Base-by-base conservation (phyloP, 2,113 vertebrate species). In the Phyllopteryx taeniolatus region DNA sequence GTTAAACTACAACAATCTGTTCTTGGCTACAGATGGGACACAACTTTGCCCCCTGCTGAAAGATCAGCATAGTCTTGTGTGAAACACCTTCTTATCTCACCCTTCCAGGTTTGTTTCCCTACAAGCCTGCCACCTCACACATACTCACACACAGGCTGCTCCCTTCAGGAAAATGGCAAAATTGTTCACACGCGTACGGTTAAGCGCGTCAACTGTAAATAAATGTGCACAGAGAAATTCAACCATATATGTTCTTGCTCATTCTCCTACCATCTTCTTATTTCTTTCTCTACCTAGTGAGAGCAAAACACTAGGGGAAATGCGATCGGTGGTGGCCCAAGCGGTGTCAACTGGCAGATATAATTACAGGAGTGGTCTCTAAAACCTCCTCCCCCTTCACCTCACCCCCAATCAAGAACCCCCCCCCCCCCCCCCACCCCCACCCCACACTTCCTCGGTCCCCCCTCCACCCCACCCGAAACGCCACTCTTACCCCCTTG, bases 351-450 rank as follows among this genome's bases (percentile, higher is more conserved):
- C 82, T 85, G 85, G 92, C 83, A 89, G 89, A 88, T 85, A 81
- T 89, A 91, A 92, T 91, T 87, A 92, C 87, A 93, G 88, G 83
- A 91, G 87, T 80, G 20, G 20, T 80, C 84, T 83, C 80, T 82
- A 87, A 80, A 79, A 61, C 47, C 70, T 19, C 69, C 31, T 76
- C 74, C 73, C 67, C 20, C 59, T 46, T 7, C 57, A 61, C 13
- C 62, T 49, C 9, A 47, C 66, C 13, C 39, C 39, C 68, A 66
- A 66, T 66, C 64, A 66, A 66, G 44, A 46, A 20, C 74, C 13
- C 44, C 65, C 19, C 17, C 67, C 51, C 74, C 13, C 39, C 65
- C 27, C 31, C 53, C 67, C 49, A 9, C 6, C 59, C 46, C 27
- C 31, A 15, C 53, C 20, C 67, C 47, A 2, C 46, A 6, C 39